Conservation (phyloP, 1,140 invertebrate genomes). For the Lepidostoma basale region DNA sequence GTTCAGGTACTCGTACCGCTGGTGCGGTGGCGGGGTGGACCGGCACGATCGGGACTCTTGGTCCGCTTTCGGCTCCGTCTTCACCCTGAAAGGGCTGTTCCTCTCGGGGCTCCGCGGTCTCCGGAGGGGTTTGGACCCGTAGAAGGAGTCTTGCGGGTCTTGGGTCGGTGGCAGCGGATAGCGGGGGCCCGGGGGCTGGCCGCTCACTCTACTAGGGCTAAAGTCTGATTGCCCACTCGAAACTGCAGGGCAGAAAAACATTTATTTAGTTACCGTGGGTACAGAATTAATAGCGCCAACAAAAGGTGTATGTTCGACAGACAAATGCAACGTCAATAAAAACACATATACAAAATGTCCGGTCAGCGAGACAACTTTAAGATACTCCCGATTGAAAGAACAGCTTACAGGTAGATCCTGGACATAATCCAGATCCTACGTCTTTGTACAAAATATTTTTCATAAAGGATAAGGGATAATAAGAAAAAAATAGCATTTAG, state of each 20-base stretch:
- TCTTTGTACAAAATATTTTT: no score
- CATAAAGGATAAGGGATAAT: no score
- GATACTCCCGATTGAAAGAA: no score
- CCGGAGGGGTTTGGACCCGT: constrained; percentile 48
- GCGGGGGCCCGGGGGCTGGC: constrained; percentile 21
- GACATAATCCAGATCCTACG: no score
- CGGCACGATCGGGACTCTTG: constrained; percentile 51
- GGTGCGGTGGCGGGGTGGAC: constrained; percentile 57
- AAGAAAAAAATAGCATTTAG: no score
- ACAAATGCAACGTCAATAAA: no score
- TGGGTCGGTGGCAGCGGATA: constrained; percentile 40
- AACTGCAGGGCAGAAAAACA: constrained; percentile 26
- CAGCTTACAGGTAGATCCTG: no score
- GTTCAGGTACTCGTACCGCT: constrained; percentile 66
- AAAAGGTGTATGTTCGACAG: no score
- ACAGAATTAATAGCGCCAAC: no score
- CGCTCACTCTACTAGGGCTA: constrained; percentile 40
- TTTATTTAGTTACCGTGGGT: no score
- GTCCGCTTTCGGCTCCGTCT: constrained; percentile 63
- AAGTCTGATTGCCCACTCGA: constrained; percentile 43
- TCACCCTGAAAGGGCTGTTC: constrained; percentile 62
- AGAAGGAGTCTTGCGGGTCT: constrained; percentile 54
- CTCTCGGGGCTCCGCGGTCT: constrained; percentile 66
- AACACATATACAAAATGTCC: no score
- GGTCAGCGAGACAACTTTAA: no score